Evolutionary conservation across 2,113 vertebrate genomes (phyloP).

Genomic region (Tachysurus fulvidraco): DNA sequence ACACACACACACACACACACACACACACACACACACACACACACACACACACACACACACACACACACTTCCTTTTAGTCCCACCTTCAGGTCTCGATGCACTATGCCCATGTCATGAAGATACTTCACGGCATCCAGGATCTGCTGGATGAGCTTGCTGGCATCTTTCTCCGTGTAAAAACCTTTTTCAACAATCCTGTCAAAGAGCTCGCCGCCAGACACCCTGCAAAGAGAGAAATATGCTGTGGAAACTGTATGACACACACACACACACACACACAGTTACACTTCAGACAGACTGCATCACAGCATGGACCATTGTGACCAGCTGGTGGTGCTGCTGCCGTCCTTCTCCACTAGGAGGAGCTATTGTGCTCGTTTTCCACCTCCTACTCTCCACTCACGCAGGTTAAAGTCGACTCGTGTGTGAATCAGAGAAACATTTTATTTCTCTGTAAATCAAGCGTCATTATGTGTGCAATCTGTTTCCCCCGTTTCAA

Average conservation of each 20-base stretch:
- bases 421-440: constrained; percentile 33
- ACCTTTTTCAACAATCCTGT: constrained; percentile 96
- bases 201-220: constrained; percentile 93
- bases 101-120: constrained; percentile 95
- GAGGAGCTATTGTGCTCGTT: constrained; percentile 50
- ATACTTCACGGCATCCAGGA: constrained; percentile 94
- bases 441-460: constrained; percentile 15
- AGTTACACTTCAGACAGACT: constrained; percentile 45
- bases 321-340: constrained; percentile 39
- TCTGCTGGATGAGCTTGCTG: constrained; percentile 94
- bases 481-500: constrained; percentile 31
- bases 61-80: not conserved
- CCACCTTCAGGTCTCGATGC: constrained; percentile 95
- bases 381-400: constrained; percentile 6
- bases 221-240: constrained; percentile 73
- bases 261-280: constrained; percentile 17
- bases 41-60: not conserved
- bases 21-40: not conserved
- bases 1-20: not conserved
- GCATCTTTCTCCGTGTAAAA: constrained; percentile 97
- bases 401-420: constrained; percentile 12
- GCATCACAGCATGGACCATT: constrained; percentile 44
- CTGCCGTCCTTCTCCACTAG: constrained; percentile 60
- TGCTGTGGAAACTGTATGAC: constrained; percentile 31
- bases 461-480: constrained; percentile 6